A percentile compares a stretch with the other conserved stretches of the same genome.
phyloP scores from a whole-genome alignment of 1,140 invertebrate genomes.

The Vanessa atalanta region DNA sequence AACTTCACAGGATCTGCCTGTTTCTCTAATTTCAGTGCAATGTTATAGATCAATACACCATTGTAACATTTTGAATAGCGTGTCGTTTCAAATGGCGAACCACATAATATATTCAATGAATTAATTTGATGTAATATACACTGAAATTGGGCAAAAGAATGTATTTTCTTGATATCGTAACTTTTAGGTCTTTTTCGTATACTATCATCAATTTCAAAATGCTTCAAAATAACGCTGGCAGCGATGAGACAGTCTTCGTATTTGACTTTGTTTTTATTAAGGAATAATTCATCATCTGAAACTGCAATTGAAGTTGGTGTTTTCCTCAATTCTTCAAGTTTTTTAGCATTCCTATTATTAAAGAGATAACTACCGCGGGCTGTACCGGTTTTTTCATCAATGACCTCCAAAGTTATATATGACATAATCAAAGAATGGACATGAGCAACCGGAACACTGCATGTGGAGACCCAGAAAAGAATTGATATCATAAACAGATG shows the following conservation, averaged over 20 bases:
- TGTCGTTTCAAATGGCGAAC: constrained; percentile 80
- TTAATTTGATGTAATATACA: constrained; percentile 83
- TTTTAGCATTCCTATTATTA: constrained; percentile 69
- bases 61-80: constrained; percentile 83
- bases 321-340: constrained; percentile 61
- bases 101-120: constrained; percentile 84
- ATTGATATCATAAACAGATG: constrained; percentile 84
- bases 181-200: constrained; percentile 82
- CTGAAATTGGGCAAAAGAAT: constrained; percentile 88
- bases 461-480: constrained; percentile 85
- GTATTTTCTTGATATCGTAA: constrained; percentile 83
- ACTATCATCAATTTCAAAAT: constrained; percentile 84
- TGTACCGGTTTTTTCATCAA: constrained; percentile 83
- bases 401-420: constrained; percentile 82
- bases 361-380: constrained; percentile 74
- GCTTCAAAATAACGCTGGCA: constrained; percentile 82
- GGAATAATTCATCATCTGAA: constrained; percentile 51
- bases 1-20: constrained; percentile 80
- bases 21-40: constrained; percentile 82
- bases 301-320: constrained; percentile 41
- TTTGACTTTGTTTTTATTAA: constrained; percentile 76
- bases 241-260: constrained; percentile 83
- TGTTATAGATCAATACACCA: constrained; percentile 88
- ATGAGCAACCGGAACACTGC: constrained; percentile 78
- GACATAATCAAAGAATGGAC: constrained; percentile 83